Base-by-base conservation (phyloP, 2,797 vertebrate genomes). In the Chelmon rostratus region DNA sequence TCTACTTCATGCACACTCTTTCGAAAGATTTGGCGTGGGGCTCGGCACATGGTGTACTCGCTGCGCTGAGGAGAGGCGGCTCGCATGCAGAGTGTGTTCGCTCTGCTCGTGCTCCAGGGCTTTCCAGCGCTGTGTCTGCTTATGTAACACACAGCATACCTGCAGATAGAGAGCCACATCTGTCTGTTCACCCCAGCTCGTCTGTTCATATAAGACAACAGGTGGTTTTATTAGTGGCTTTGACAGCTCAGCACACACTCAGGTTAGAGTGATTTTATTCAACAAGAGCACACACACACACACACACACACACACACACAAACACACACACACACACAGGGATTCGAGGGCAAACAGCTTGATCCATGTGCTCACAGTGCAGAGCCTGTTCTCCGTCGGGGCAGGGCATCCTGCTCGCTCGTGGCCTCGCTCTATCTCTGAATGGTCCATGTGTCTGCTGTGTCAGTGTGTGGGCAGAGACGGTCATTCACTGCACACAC, bases 311-410 rank as follows among this genome's bases (percentile, higher is more conserved):
- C 50, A 49, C 53, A 59, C n/a, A n/a, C n/a, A n/a, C n/a, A n/a
- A n/a, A n/a, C n/a, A n/a, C 67, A 56, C 23, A 70, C 83, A 46
- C 50, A 42, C 50, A 49, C 53, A 25, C 15, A n/a, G 33, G 25
- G 37, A 28, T 64, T 57, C 0, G 59, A 86, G 79, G 38, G 79
- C 73, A 59, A 89, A 78, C 87, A 85, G 74, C 72, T 46, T 72
- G 81, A 54, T 84, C 79, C 71, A 31, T 81, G 83, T 85, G 84
- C 64, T 86, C 78, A 91, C 90, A 92, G 82, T 84, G 81, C 79
- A 54, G 76, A 68, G 88, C 93, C 92, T 94, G 93, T 94, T 92
- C 93, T 93, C 93, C 92, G 46, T n/a, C 28, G 0, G 87, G 88
- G 88, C 91, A 87, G 87, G 92, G 91, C 90, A 92, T 93, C 93